Percentiles rank a stretch among this genome's conserved stretches.
phyloP scores from a whole-genome alignment of 2,113 vertebrate species.

The Trematomus loennbergii region DNA sequence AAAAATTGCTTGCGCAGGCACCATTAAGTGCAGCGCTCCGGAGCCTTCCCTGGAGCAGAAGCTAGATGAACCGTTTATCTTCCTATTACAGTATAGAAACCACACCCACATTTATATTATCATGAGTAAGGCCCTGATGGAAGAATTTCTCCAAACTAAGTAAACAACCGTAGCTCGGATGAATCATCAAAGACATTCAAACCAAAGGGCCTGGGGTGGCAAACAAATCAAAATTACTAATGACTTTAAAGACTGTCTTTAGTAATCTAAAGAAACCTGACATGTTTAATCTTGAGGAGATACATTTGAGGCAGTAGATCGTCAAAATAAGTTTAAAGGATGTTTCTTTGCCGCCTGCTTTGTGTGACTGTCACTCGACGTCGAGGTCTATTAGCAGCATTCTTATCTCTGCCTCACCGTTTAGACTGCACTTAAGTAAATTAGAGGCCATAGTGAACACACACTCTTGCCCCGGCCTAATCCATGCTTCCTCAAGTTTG shows the following conservation, averaged over 20 bases:
- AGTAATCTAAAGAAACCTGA: background rate
- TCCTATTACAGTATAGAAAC: slow-evolving; percentile 40
- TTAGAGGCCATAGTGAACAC: slow-evolving; percentile 57
- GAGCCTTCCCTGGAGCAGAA: slow-evolving; percentile 29
- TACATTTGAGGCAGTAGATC: slow-evolving; percentile 3
- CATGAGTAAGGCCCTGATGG: slow-evolving; percentile 36
- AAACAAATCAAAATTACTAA: slow-evolving; percentile 47
- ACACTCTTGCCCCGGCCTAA: slow-evolving; percentile 25
- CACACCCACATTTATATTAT: slow-evolving; percentile 30
- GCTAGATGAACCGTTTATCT: slow-evolving; percentile 51
- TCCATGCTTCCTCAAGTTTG: slow-evolving; percentile 25
- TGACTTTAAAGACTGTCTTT: slow-evolving; percentile 38
- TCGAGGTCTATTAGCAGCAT: slow-evolving; percentile 70
- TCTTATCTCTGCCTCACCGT: slow-evolving; percentile 66
- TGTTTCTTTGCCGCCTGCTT: slow-evolving; percentile 58
- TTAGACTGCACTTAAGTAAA: slow-evolving; percentile 70
- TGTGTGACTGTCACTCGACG: slow-evolving; percentile 64
- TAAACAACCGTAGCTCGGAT: slow-evolving; percentile 39
- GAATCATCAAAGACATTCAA: slow-evolving; percentile 32
- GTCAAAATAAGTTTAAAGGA: slow-evolving; percentile 42
- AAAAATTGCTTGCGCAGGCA: slow-evolving; percentile 50
- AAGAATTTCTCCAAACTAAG: slow-evolving; percentile 27
- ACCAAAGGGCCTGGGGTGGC: slow-evolving; percentile 6
- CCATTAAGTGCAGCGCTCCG: slow-evolving; percentile 39
- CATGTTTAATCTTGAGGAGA: slow-evolving; percentile 29